phyloP scores from a whole-genome alignment of 2,113 vertebrate genomes.

The Elephas maximus region DNA sequence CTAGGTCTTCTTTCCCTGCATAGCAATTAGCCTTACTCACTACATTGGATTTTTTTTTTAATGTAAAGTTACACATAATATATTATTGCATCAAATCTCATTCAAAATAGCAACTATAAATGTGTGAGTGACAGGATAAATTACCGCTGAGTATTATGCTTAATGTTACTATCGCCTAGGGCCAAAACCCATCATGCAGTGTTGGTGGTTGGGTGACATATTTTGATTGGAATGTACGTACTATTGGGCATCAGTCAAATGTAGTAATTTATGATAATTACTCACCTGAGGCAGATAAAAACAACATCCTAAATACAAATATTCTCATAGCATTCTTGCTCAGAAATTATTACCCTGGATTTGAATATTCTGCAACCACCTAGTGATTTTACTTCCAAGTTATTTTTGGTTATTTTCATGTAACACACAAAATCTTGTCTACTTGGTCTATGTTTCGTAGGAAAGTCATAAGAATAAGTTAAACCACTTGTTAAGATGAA shows the following conservation, averaged over 20 bases:
- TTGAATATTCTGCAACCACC: neutral
- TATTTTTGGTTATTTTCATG: conserved; percentile 22
- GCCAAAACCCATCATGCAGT: neutral
- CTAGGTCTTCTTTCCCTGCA: neutral
- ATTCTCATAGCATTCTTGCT: neutral
- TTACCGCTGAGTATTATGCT: conserved; percentile 30
- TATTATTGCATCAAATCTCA: conserved; percentile 39
- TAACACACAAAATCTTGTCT: neutral
- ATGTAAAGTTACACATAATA: conserved; percentile 40
- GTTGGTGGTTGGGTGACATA: conserved; percentile 31
- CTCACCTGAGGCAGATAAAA: conserved; percentile 41
- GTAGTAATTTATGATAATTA: conserved; percentile 21
- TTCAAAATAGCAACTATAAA: conserved; percentile 61
- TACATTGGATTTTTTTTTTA: neutral
- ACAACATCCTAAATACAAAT: conserved; percentile 8
- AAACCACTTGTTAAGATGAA: neutral
- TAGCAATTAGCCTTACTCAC: conserved; percentile 50
- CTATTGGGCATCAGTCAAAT: conserved; percentile 23
- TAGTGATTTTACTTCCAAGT: conserved; percentile 9
- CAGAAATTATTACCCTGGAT: neutral
- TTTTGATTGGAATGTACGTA: conserved; percentile 60
- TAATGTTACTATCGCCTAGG: conserved; percentile 29
- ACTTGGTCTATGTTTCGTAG: neutral
- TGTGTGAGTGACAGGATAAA: conserved; percentile 52
- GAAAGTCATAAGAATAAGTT: neutral